Evolutionary conservation across 2,113 vertebrate species (phyloP), one percentile per base, ranked within the genome.

Genomic region (Osmerus eperlanus): DNA sequence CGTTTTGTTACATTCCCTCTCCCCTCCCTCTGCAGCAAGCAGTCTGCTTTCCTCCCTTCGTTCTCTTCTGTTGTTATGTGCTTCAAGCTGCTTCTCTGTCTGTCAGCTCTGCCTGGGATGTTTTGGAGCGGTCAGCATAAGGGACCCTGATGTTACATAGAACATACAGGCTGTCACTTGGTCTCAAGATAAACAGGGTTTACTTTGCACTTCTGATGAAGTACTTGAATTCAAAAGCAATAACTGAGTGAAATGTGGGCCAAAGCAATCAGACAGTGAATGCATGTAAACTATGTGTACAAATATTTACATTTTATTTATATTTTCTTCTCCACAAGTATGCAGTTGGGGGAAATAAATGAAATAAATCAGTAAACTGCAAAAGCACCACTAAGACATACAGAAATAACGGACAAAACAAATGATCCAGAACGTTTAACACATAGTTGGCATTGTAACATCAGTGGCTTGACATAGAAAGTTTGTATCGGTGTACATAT

Each of bases 271-370:
- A 51, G 2, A 41, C 21, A 52, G 47, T 12, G 21, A 68, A 18
- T 68, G 2, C 36, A 71, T 28, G 21, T 51, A 19, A 72, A 68
- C 11, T 15, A 3, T 21, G 76, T 64, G 71, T 72, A 77, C 77
- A 85, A 85, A 85, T 85, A 85, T 86, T 86, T 80, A 85, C 86
- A 88, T 80, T 83, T 67, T 82, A 84, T 86, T 85, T 61, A 63
- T 63, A 76, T 71, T 81, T 47, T 69, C 72, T 73, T 78, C 59
- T 65, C 71, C 67, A 86, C 81, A 83, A 58, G 70, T 77, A 78
- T 63, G 75, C 73, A 77, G 77, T 81, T 78, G 83, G 61, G 77
- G 71, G 65, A 62, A 73, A 63, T 19, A 62, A 62, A 51, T 55
- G 23, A 47, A 36, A 19, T 11, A 19, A 67, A 41, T 58, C 23